Conservation (phyloP, 37 sponge, comb jelly and placozoan genomes). For the Cliona cf. orientalis region DNA sequence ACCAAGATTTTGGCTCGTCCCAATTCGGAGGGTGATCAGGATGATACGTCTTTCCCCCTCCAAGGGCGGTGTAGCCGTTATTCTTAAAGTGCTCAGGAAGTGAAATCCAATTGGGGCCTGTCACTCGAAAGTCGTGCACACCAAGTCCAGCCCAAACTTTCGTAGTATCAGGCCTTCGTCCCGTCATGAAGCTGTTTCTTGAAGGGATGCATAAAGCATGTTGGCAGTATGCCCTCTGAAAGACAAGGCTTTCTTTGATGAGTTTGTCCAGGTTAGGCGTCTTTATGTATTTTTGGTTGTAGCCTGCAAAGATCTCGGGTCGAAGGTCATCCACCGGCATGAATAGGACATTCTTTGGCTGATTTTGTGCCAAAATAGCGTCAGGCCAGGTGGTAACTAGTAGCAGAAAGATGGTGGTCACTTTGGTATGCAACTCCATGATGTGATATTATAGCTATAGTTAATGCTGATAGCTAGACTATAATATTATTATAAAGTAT, state of each 20-base stretch:
- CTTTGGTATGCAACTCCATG: too few relatives aligned
- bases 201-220: constrained; percentile 27
- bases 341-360: constrained; percentile 28
- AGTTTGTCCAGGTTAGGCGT: constrained; percentile 24
- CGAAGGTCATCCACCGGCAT: constrained; percentile 22
- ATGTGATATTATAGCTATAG: too few relatives aligned
- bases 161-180: constrained; percentile 26
- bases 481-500: too few relatives aligned
- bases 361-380: not conserved
- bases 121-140: constrained; percentile 10
- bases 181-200: constrained; percentile 37
- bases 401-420: too few relatives aligned
- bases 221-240: constrained; percentile 41
- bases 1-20: constrained; percentile 53
- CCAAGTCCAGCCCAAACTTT: constrained; percentile 41
- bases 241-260: constrained; percentile 11
- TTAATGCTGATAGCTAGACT: too few relatives aligned
- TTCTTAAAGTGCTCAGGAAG: constrained; percentile 46
- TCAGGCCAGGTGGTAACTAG: too few relatives aligned
- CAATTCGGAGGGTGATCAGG: constrained; percentile 19
- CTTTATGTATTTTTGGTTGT: constrained; percentile 11
- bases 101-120: constrained; percentile 45
- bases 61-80: constrained; percentile 28
- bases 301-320: constrained; percentile 15
- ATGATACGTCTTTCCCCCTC: constrained; percentile 51